Conservation (phyloP, 2,113 vertebrate species). For the Prietella phreatophila region DNA sequence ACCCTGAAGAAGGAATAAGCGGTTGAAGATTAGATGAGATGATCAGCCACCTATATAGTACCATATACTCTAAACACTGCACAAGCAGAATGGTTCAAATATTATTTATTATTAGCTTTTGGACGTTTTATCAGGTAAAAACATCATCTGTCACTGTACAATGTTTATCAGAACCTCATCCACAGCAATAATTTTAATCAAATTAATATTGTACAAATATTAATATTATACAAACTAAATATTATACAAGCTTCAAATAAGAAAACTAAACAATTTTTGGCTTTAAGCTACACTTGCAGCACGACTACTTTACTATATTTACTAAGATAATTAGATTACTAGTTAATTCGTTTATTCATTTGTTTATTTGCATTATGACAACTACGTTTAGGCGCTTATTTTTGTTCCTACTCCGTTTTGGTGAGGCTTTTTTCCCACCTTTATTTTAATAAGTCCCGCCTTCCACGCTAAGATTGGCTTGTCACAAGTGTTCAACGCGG, state of each 20-base stretch:
- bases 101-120: no score
- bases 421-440: not conserved
- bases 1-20: no score
- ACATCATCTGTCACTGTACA: not conserved
- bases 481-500: fast-evolving
- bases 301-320: not conserved
- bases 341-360: not conserved
- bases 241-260: not conserved
- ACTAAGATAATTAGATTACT: not conserved
- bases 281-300: not conserved
- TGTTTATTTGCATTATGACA: not conserved
- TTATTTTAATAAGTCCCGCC: not conserved
- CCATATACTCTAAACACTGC: no score
- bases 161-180: not conserved
- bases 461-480: not conserved
- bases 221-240: not conserved
- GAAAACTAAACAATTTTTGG: not conserved
- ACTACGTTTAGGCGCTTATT: not conserved
- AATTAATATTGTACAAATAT: not conserved
- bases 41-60: not conserved
- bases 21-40: no score
- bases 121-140: no score
- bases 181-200: not conserved
- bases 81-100: no score
- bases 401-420: constrained; percentile 48